Conservation (phyloP, 2,113 vertebrate genomes). For the Nesoenas mayeri region DNA sequence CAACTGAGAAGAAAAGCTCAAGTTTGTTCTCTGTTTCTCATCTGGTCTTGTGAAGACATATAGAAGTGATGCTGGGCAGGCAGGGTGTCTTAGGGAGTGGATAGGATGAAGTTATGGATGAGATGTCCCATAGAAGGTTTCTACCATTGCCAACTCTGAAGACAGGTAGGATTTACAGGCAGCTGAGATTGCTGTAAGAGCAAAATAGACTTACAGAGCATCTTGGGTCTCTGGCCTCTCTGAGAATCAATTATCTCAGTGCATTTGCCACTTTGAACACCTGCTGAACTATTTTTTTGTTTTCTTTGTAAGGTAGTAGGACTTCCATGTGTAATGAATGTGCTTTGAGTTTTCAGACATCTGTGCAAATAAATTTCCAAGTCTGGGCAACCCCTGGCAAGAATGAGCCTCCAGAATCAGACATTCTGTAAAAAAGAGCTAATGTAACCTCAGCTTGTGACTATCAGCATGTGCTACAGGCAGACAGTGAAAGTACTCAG, state of each 20-base stretch:
- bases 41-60: neutral
- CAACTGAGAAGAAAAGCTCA: neutral
- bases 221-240: neutral
- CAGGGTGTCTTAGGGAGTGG: neutral
- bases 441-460: neutral
- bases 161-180: neutral
- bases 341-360: neutral
- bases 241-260: neutral
- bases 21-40: neutral
- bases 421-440: neutral
- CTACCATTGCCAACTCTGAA: fast-evolving
- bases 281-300: neutral
- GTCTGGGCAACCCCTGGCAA: neutral
- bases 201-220: neutral
- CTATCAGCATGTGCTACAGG: neutral
- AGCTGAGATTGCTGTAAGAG: neutral
- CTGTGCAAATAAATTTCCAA: neutral
- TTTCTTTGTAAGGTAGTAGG: neutral
- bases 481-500: neutral
- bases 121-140: neutral
- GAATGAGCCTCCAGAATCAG: neutral
- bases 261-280: neutral
- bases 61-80: neutral
- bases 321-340: neutral
- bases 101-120: neutral